Evolutionary conservation across 1,140 invertebrate genomes (phyloP), one percentile per base, ranked within the genome.

Genomic region (Listronotus oregonensis): DNA sequence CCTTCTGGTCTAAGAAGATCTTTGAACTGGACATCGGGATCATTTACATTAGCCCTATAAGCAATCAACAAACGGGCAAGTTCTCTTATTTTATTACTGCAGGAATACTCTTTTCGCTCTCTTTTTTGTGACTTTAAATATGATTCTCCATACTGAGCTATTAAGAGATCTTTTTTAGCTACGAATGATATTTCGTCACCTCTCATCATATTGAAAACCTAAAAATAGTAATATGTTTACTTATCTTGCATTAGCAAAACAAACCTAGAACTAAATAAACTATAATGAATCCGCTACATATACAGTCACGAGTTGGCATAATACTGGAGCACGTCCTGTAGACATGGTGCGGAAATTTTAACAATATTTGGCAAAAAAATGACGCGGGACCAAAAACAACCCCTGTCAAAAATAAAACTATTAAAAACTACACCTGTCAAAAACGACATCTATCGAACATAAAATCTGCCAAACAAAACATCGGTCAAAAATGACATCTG

Each of bases 151-250:
- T 62, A 69, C 14, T 69, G 15, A 32, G 42, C 57, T 32, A 66
- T 66, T 27, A 69, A 49, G 10, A 69, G 50, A 66, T 69, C 61
- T 58, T 69, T 68, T 55, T 68, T 68, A 5, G 66, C 66, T 37
- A 37, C 60, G 39, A 68, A 68, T 52, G 67, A 31, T 31, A 68
- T 66, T 15, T 65, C 62, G 42, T 68, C 67, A 6, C 62, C 67
- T 65, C 46, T 65, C 56, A 66, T 68, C n/a, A 60, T 58, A 34
- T 34, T 58, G 34, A 66, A 68, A n/a, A 55, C 52, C 52, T 55
- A 15, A 39, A 39, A 55, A 39, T 21, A 27, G 10, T 10, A n/a
- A 15, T 18, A 47, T n/a, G 2, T 12, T 11, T 12, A 42, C 3
- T 12, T 14, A 42, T 12, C 14, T 42, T 42, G 39, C 3, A 42